A percentile compares a stretch with the other conserved stretches of the same genome.
These are phyloP conservation scores for Cremastinae sp. DNA, from an alignment of 2,888 invertebrate species.

Conservation along the genomic window DNA sequence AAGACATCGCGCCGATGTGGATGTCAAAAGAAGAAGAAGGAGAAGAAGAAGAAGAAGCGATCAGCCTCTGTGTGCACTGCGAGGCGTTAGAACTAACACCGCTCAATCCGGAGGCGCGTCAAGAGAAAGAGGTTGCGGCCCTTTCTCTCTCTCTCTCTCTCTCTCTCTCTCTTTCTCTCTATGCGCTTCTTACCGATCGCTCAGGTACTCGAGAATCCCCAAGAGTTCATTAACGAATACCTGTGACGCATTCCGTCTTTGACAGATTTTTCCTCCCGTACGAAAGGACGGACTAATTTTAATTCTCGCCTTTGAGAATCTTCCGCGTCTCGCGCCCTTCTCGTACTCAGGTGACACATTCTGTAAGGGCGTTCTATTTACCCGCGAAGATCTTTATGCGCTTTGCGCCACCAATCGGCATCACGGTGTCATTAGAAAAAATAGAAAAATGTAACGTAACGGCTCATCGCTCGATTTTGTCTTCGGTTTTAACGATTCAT, in stretches of 20 bases:
- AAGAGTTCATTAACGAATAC: conserved; percentile 73
- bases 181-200: too few species aligned
- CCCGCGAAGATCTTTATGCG: conserved; percentile 48
- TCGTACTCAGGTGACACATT: background rate
- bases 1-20: conserved; percentile 17
- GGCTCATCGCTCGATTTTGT: conserved; percentile 31
- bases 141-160: conserved; percentile 12
- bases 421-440: conserved; percentile 22
- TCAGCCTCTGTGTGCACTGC: conserved; percentile 60
- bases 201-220: conserved; percentile 70
- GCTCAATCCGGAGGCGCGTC: conserved; percentile 75
- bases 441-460: conserved; percentile 35
- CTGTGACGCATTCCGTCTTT: conserved; percentile 47
- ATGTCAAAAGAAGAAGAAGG: conserved; percentile 25
- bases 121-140: conserved; percentile 69
- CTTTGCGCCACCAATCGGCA: conserved; percentile 51
- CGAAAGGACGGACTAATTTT: too few species aligned
- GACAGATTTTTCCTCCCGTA: too few species aligned
- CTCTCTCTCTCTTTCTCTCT: conserved; percentile 1
- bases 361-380: conserved; percentile 18
- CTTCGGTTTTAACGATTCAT: conserved; percentile 44
- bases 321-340: conserved; percentile 17
- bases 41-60: conserved; percentile 31
- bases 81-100: conserved; percentile 80
- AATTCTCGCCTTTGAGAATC: too few species aligned